Percentiles rank a stretch among this genome's conserved stretches.
Evolutionary conservation across 2,888 invertebrate genomes (phyloP).

Genomic region (Lasius platythorax): DNA sequence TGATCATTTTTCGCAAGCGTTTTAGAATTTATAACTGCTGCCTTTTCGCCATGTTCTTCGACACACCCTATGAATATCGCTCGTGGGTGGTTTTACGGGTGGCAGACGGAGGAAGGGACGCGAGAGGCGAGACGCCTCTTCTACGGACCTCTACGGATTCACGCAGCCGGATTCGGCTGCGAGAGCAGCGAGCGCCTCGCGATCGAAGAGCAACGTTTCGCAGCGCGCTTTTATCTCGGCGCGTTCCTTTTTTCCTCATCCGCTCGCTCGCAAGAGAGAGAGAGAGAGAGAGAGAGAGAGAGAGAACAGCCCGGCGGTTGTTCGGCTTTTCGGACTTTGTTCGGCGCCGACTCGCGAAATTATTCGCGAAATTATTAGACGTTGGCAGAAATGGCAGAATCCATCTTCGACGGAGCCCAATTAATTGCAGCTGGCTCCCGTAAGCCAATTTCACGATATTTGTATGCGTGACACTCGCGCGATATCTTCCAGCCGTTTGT

Average conservation of each 20-base stretch:
- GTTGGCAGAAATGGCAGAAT: conserved; percentile 42
- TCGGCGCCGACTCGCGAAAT: conserved; percentile 35
- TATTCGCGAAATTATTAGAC: conserved; percentile 17
- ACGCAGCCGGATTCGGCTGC: conserved; percentile 56
- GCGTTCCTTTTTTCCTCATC: conserved; percentile 37
- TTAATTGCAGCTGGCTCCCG: conserved; percentile 14
- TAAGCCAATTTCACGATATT: neutral
- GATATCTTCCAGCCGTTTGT: neutral
- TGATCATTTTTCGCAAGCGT: neutral
- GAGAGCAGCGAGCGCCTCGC: conserved; percentile 42
- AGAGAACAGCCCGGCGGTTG: neutral
- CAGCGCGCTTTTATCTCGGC: conserved; percentile 39
- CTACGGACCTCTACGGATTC: conserved; percentile 49
- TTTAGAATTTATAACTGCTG: neutral
- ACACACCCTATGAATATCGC: conserved; percentile 45
- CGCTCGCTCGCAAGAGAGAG: conserved; percentile 28
- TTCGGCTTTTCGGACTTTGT: conserved; percentile 46
- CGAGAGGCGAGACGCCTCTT: conserved; percentile 51
- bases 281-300: conserved; percentile 24
- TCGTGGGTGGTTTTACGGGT: conserved; percentile 63
- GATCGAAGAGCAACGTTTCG: conserved; percentile 52
- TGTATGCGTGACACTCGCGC: neutral
- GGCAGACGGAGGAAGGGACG: conserved; percentile 45
- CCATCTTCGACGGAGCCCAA: conserved; percentile 14
- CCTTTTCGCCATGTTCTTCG: neutral